Evolutionary conservation across 2,113 vertebrate genomes (phyloP), one percentile per base, ranked within the genome.

Genomic region (Corydoras maculifer): DNA sequence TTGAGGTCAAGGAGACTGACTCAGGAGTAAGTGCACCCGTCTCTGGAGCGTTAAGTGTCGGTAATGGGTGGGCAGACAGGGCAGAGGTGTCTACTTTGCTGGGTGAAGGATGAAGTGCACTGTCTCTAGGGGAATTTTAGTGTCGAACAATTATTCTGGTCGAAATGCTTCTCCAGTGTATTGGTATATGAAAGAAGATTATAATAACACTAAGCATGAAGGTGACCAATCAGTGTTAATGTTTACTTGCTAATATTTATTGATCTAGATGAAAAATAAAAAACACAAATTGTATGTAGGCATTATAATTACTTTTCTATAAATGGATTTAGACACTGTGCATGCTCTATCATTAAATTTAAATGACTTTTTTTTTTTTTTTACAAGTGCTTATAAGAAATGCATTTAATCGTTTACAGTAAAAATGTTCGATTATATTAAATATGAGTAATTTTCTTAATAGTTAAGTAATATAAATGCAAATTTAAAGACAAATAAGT

Each of bases 1-100:
- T 66, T 54, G 13, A 11, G 75, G 78, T 73, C 68, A 80, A 74
- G 62, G 18, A 58, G 75, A 74, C 49, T 60, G 51, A 69, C 62
- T 69, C 57, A 67, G 51, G 72, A 65, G 72, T 72, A 69, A 77
- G 55, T 65, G 61, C 60, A 67, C 58, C 58, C 62, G 64, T 71
- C 35, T 70, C 62, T 48, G 10, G 14, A 11, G 55, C 18, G 67
- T 66, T 67, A 69, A 71, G 59, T 76, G 50, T 32, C 30, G 11
- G 15, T 68, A 48, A 72, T 29, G 58, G 63, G 50, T 50, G 18
- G 53, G 67, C 61, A 63, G 57, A 58, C 58, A 65, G 32, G 35
- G 48, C 55, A 73, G 25, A n/a, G 43, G 55, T 65, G 62, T n/a
- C 14, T 32, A 51, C 32, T 58, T 32, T 31, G 15, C 11, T 65